Evolutionary conservation across 2,113 vertebrate species (phyloP).

Genomic region (Hylia prasina): DNA sequence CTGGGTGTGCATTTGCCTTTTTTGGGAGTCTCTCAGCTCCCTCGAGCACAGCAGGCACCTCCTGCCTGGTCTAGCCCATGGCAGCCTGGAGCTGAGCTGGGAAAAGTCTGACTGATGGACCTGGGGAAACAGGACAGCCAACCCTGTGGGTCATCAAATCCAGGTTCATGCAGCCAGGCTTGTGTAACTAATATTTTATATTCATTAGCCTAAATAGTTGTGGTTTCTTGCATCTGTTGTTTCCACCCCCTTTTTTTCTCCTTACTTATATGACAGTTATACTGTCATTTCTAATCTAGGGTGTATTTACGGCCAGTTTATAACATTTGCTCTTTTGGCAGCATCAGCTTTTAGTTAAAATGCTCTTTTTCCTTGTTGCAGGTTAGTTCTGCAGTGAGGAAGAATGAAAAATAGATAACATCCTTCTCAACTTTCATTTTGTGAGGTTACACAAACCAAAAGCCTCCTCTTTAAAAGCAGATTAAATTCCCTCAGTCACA

Average conservation of each 20-base stretch:
- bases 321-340: neutral
- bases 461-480: neutral
- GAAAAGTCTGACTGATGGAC: neutral
- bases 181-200: neutral
- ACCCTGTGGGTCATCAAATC: accelerated
- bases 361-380: neutral
- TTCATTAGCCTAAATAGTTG: neutral
- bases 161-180: neutral
- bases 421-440: neutral
- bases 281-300: neutral
- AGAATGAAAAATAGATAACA: neutral
- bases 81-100: neutral
- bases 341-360: neutral
- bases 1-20: neutral
- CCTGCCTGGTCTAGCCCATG: neutral
- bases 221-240: neutral
- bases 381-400: neutral
- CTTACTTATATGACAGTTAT: neutral
- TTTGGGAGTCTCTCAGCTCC: neutral
- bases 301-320: neutral
- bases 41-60: neutral
- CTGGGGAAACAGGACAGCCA: neutral
- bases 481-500: neutral
- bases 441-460: neutral
- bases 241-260: neutral